Percentiles rank a stretch among this genome's conserved stretches.
These are phyloP conservation scores for Porites lutea DNA, from an alignment of 64 coral and sea anemone species.

Conservation along the genomic window DNA sequence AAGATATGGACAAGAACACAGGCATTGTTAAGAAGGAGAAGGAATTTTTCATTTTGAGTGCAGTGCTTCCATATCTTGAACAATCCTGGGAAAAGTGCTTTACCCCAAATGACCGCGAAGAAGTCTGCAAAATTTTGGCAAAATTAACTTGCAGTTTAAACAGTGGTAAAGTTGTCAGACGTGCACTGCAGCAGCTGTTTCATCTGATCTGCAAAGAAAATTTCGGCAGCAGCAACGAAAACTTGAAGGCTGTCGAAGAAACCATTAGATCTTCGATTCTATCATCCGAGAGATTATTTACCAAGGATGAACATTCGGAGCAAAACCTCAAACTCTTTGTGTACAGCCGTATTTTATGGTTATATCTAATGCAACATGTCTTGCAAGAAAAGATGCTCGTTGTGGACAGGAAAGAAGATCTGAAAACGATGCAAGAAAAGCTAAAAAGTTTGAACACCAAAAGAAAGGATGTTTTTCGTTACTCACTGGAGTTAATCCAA, in stretches of 20 bases:
- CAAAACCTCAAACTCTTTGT: not conserved
- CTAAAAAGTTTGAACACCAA: not conserved
- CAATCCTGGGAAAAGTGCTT: not conserved
- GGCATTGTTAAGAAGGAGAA: not conserved
- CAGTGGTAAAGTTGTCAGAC: not conserved
- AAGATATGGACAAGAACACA: not conserved
- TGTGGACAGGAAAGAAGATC: not conserved
- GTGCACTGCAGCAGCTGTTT: not conserved
- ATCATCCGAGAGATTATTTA: not conserved
- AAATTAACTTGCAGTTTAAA: not conserved
- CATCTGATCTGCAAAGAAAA: conserved; percentile 23
- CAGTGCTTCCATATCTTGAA: conserved; percentile 12
- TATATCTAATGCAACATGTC: not conserved
- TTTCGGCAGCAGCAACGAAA: not conserved
- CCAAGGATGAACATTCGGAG: not conserved
- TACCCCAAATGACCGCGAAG: not conserved
- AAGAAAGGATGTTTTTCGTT: conserved; percentile 18
- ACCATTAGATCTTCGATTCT: conserved; percentile 16
- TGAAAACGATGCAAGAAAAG: not conserved
- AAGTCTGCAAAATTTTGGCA: not conserved
- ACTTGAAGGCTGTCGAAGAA: not conserved
- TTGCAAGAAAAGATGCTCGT: not conserved
- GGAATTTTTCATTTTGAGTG: not conserved
- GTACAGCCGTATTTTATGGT: conserved; percentile 15
- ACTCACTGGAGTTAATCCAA: not conserved